phyloP scores from a whole-genome alignment of 2,797 vertebrate genomes.

The Sphenopsis melanotis region DNA sequence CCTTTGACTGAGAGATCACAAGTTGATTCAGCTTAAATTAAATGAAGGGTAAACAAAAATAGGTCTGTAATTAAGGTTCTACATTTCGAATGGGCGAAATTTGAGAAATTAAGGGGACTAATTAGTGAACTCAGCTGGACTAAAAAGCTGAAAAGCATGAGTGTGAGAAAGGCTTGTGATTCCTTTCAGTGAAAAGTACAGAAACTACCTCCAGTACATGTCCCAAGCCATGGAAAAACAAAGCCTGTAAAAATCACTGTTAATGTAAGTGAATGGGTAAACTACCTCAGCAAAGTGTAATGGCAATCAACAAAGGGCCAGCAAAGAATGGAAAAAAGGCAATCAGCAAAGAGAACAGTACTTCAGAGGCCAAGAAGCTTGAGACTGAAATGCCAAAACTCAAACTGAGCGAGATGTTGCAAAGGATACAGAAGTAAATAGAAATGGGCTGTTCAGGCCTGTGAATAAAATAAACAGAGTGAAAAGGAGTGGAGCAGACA shows the following conservation, averaged over 20 bases:
- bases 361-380: neutral
- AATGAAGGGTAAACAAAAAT: slow-evolving; percentile 47
- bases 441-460: neutral
- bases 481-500: neutral
- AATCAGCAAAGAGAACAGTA: neutral
- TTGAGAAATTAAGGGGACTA: slow-evolving; percentile 19
- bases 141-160: neutral
- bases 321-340: neutral
- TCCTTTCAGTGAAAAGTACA: neutral
- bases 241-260: neutral
- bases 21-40: slow-evolving; percentile 50
- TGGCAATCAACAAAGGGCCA: neutral
- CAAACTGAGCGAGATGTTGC: neutral
- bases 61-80: slow-evolving; percentile 50
- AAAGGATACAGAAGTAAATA: neutral
- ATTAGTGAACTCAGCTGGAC: slow-evolving; percentile 19
- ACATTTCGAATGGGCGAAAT: slow-evolving; percentile 3
- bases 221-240: neutral
- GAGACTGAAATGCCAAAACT: neutral
- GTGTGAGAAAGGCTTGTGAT: neutral
- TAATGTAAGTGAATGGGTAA: neutral
- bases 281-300: neutral
- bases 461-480: neutral
- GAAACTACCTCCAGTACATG: neutral
- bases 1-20: slow-evolving; percentile 48